Evolutionary conservation across 2,113 vertebrate genomes (phyloP).

Genomic region (Pantherophis guttatus): DNA sequence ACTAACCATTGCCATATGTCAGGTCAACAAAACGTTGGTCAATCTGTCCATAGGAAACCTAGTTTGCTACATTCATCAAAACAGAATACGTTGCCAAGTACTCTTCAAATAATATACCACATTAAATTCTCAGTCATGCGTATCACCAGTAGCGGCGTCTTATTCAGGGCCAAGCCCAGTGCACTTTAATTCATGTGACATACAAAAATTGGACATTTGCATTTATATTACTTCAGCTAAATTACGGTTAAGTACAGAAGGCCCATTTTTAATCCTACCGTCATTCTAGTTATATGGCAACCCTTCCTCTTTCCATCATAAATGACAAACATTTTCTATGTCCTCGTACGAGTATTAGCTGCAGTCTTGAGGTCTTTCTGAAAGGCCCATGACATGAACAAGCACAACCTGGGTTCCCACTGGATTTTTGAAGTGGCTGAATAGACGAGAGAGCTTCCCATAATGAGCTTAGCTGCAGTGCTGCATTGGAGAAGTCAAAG

Average conservation of each 20-base stretch:
- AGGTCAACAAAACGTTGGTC: neutral
- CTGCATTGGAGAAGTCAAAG: neutral
- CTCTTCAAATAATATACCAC: neutral
- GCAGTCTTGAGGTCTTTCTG: slow-evolving; percentile 59
- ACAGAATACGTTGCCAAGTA: neutral
- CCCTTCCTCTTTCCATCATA: neutral
- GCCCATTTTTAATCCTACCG: neutral
- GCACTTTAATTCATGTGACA: neutral
- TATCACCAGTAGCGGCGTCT: neutral
- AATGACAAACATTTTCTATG: neutral
- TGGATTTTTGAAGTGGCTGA: slow-evolving; percentile 29
- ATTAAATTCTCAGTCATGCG: neutral
- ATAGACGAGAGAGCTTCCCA: slow-evolving; percentile 26
- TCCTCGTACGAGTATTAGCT: slow-evolving; percentile 68
- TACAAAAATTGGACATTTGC: neutral
- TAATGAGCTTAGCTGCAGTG: slow-evolving; percentile 22
- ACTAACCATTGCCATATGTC: no score
- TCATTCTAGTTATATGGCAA: neutral
- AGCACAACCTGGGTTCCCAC: slow-evolving; percentile 50
- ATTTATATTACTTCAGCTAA: neutral
- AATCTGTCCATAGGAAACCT: neutral
- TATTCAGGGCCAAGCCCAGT: neutral
- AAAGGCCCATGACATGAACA: slow-evolving; percentile 42
- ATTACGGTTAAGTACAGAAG: neutral
- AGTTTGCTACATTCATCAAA: neutral